Evolutionary conservation across 2,888 invertebrate species (phyloP), one percentile per base, ranked within the genome.

Genomic region (Dysmachus trigonus): DNA sequence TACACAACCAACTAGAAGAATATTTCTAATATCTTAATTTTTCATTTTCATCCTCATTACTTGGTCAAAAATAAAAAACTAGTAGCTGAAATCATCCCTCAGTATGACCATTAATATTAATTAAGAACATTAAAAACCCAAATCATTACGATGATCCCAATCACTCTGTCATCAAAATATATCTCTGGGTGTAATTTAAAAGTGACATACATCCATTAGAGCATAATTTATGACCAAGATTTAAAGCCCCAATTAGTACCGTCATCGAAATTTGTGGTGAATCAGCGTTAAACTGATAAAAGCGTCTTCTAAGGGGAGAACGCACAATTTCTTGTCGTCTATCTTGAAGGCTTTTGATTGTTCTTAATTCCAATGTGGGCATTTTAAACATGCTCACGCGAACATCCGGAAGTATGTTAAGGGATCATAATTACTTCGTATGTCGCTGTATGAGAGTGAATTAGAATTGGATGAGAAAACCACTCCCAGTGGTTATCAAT

Each of bases 31-130:
- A 41, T 41, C 38, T 15, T 15, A 15, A 10, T 41, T 41, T 47
- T 6, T 0, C n/a, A 6, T 6, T 41, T 15, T 10, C 13, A 10
- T 41, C n/a, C 4, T 6, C n/a, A 18, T 18, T 47, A n/a, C n/a
- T n/a, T 6, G n/a, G 18, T 47, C 6, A 18, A 18, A 15, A 15
- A 47, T 47, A 10, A 47, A n/a, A 15, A 47, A 47, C n/a, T 47
- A 47, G 4, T 7, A 47, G 6, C n/a, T 47, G 38, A 47, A 47
- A 47, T 47, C n/a, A 47, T 47, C n/a, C 7, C n/a, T 47, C 15
- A 18, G n/a, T n/a, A n/a, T 2, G 31, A 33, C 91, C 30, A 90
- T 93, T 62, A 62, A 62, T 62, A 62, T 62, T 22, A 62, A 62
- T 62, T 62, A 22, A n/a, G 47, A 15, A 15, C 47, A 15, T 15